Conservation (phyloP, 1,140 invertebrate genomes). For the Lordiphosa mommai region DNA sequence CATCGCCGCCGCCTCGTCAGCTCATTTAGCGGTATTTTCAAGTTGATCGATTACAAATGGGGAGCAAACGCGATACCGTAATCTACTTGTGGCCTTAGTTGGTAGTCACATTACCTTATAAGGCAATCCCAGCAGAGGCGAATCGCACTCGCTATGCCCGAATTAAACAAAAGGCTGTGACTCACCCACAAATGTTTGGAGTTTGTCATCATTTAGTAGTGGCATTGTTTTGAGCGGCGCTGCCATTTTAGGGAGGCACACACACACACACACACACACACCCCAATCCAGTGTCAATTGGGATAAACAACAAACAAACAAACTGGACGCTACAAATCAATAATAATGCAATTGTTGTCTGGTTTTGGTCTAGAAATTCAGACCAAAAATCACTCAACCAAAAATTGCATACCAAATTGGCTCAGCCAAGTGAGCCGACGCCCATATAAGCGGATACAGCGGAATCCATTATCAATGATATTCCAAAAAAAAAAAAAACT, state of each 20-base stretch:
- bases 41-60: slow-evolving; percentile 25
- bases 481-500: too few relatives aligned
- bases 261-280: not conserved
- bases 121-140: slow-evolving; percentile 18
- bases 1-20: not conserved
- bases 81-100: not conserved
- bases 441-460: too few relatives aligned
- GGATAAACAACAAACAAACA: not conserved
- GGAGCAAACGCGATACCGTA: not conserved
- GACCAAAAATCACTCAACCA: slow-evolving; percentile 33
- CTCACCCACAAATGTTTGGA: slow-evolving; percentile 28
- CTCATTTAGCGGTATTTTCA: slow-evolving; percentile 13
- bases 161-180: slow-evolving; percentile 32
- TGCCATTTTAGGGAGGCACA: slow-evolving; percentile 12
- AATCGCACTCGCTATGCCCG: slow-evolving; percentile 9
- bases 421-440: too few relatives aligned
- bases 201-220: slow-evolving; percentile 3
- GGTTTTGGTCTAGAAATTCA: slow-evolving; percentile 13
- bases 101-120: slow-evolving; percentile 25
- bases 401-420: too few relatives aligned
- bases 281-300: slow-evolving; percentile 7
- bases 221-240: slow-evolving; percentile 22
- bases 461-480: too few relatives aligned
- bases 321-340: not conserved
- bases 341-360: slow-evolving; percentile 15